phyloP scores from a whole-genome alignment of 2,113 vertebrate species.

The Eonycteris spelaea region DNA sequence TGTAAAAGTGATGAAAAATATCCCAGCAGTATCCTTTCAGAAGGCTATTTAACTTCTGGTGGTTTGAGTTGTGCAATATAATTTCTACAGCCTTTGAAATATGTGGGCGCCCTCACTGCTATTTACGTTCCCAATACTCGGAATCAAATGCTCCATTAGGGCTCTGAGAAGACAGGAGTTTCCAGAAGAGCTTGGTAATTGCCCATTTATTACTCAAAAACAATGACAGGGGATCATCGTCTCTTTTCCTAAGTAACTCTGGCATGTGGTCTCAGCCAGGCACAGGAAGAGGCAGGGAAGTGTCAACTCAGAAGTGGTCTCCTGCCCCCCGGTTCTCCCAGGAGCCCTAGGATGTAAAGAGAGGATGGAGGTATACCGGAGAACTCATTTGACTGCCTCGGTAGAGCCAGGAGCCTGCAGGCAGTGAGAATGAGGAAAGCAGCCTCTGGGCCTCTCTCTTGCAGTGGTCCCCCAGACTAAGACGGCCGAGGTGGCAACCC shows the following conservation, averaged over 20 bases:
- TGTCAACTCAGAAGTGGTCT: background rate
- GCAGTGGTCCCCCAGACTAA: background rate
- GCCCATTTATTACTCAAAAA: conserved; percentile 61
- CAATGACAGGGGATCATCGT: conserved; percentile 36
- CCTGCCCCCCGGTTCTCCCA: background rate
- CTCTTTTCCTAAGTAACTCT: conserved; percentile 18
- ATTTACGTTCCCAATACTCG: conserved; percentile 39
- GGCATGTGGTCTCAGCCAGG: conserved; percentile 21
- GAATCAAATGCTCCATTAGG: conserved; percentile 60
- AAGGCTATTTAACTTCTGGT: conserved; percentile 68
- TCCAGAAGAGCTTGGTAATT: conserved; percentile 65
- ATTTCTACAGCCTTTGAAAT: conserved; percentile 72
- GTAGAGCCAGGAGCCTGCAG: background rate
- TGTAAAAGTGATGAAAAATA: conserved; percentile 77
- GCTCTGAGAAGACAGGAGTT: conserved; percentile 43
- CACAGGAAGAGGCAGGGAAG: background rate
- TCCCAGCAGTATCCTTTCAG: conserved; percentile 74
- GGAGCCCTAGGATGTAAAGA: background rate
- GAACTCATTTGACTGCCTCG: too few species aligned
- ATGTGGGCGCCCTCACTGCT: conserved; percentile 62
- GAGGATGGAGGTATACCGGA: background rate
- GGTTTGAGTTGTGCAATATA: conserved; percentile 68
- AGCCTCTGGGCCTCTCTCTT: background rate
- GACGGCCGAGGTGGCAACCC: background rate
- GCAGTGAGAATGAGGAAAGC: background rate